phyloP scores from a whole-genome alignment of 2,888 invertebrate genomes.

The Drosophila peninsularis region DNA sequence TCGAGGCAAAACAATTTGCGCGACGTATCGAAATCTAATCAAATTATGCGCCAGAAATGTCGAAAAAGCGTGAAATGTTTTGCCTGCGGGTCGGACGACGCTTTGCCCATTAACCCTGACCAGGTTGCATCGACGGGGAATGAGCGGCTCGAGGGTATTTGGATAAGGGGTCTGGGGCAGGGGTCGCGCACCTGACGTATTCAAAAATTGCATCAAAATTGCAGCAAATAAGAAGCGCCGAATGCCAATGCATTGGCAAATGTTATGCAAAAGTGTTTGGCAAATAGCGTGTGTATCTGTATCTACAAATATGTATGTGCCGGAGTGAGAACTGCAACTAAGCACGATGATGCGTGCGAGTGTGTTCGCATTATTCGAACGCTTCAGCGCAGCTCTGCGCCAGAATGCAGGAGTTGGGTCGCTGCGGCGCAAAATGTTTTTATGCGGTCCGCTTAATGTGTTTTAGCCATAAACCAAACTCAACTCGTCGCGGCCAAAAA shows the following conservation, averaged over 20 bases:
- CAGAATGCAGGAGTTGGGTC: slow-evolving; percentile 16
- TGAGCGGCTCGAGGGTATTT: slow-evolving; percentile 2
- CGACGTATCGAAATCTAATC: slow-evolving; percentile 74
- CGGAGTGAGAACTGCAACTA: slow-evolving; percentile 1
- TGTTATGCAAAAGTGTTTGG: slow-evolving; percentile 78
- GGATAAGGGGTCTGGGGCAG: slow-evolving; percentile 11
- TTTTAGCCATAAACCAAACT: slow-evolving; percentile 77
- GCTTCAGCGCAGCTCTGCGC: slow-evolving; percentile 32
- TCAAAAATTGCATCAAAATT: slow-evolving; percentile 68
- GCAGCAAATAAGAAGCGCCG: slow-evolving; percentile 68
- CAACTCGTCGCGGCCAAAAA: slow-evolving; percentile 49
- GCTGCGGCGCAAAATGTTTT: slow-evolving; percentile 71
- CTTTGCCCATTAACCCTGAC: slow-evolving; percentile 55
- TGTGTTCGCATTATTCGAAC: slow-evolving; percentile 54
- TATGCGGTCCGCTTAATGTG: slow-evolving; percentile 80
- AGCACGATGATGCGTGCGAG: slow-evolving; percentile 25
- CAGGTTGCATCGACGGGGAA: neutral
- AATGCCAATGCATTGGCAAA: slow-evolving; percentile 66
- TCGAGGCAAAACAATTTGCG: slow-evolving; percentile 67
- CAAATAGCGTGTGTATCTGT: slow-evolving; percentile 53
- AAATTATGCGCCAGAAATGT: slow-evolving; percentile 77
- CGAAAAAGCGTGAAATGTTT: slow-evolving; percentile 76
- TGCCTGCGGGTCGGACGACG: slow-evolving; percentile 50
- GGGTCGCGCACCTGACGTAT: slow-evolving; percentile 21
- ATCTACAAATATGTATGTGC: slow-evolving; percentile 29